Percentiles rank a stretch among this genome's conserved stretches.
Conservation (phyloP, 2,113 vertebrate species). For the Syrmaticus mikado region DNA sequence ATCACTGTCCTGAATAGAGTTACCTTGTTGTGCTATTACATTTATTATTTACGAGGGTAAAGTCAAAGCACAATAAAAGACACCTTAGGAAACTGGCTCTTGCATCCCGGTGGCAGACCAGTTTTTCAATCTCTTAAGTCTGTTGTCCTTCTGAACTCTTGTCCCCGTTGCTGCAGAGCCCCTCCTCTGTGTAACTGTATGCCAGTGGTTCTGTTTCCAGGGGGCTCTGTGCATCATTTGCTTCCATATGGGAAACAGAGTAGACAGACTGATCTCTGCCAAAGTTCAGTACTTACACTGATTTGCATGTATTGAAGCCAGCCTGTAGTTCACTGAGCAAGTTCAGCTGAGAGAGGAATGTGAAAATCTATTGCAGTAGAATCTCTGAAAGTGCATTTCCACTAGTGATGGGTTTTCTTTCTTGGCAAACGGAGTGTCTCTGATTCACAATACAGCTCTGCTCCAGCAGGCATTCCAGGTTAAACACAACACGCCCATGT, state of each 20-base stretch:
- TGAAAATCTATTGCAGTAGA: background rate
- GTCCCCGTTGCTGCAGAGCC: background rate
- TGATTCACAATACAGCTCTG: background rate
- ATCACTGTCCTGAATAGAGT: background rate
- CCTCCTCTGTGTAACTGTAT: fast-evolving
- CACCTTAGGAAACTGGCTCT: background rate
- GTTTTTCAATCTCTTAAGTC: background rate
- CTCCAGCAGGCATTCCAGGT: background rate
- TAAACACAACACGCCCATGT: fast-evolving
- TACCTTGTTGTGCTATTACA: background rate
- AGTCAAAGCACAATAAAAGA: background rate
- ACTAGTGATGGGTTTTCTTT: background rate
- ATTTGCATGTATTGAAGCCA: background rate
- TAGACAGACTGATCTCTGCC: background rate
- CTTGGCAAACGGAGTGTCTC: background rate
- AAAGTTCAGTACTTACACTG: background rate
- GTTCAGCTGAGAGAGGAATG: background rate
- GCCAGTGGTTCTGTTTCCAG: background rate
- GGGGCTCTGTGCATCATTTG: background rate
- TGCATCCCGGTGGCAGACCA: background rate
- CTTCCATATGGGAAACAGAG: background rate
- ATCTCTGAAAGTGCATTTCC: background rate
- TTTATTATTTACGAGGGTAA: background rate
- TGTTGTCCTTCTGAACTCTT: background rate
- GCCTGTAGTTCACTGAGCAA: background rate